Conservation (phyloP, 1,140 invertebrate species). For the Heliothis subflexa region DNA sequence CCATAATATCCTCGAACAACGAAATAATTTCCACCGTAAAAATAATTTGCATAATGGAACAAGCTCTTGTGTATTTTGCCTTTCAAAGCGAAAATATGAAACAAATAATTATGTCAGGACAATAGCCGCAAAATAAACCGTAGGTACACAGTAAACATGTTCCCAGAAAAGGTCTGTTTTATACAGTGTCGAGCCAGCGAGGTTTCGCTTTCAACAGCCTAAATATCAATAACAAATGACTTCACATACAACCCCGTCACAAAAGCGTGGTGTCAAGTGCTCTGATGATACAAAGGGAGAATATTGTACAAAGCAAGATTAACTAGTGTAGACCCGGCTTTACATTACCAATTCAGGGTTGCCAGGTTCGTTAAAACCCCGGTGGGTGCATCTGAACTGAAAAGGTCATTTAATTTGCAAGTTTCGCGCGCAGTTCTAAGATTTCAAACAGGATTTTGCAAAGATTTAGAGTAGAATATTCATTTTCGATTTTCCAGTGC, state of each 20-base stretch:
- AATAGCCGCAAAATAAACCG: slow-evolving; percentile 1
- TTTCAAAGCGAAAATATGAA: neutral
- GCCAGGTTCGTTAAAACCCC: slow-evolving; percentile 42
- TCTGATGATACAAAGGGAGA: slow-evolving; percentile 47
- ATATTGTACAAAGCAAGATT: slow-evolving; percentile 48
- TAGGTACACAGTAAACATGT: neutral
- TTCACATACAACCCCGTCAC: slow-evolving; percentile 33
- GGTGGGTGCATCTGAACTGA: slow-evolving; percentile 23
- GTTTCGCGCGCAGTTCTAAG: neutral
- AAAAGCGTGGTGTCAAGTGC: slow-evolving; percentile 42
- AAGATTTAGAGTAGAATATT: neutral
- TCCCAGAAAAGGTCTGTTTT: slow-evolving; percentile 8
- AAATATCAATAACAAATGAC: slow-evolving; percentile 46
- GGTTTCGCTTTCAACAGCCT: slow-evolving; percentile 38
- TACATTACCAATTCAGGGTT: slow-evolving; percentile 45
- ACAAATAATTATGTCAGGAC: neutral
- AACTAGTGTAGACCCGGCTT: slow-evolving; percentile 48
- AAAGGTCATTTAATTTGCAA: slow-evolving; percentile 43
- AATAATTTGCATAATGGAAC: neutral
- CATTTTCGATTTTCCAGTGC: no score
- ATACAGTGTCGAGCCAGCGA: neutral
- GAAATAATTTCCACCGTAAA: neutral
- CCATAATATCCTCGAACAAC: neutral
- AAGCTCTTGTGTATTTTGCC: neutral
- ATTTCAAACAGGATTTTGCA: slow-evolving; percentile 3